These are phyloP conservation scores for Catagonus wagneri DNA, from an alignment of 2,113 vertebrate genomes.

Conservation along the genomic window DNA sequence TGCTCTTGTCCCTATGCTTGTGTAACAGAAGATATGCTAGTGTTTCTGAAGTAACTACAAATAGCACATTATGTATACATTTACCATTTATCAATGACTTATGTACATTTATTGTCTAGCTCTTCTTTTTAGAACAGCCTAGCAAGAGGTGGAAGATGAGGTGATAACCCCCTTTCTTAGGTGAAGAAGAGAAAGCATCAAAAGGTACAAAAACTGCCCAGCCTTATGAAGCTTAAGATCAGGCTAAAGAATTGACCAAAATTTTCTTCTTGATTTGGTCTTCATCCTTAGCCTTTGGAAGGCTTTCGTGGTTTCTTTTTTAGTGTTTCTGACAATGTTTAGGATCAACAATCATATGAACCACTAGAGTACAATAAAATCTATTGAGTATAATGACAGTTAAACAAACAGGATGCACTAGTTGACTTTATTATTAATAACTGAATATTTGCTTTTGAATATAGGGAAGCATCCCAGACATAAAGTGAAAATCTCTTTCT, in stretches of 20 bases:
- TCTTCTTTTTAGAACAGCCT: neutral
- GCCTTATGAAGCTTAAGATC: neutral
- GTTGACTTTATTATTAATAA: neutral
- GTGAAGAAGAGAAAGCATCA: neutral
- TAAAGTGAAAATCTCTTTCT: neutral
- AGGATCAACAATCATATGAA: neutral
- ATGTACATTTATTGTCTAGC: neutral
- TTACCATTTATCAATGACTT: neutral
- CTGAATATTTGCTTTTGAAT: conserved; percentile 12
- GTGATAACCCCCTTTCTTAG: neutral
- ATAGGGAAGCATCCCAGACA: neutral
- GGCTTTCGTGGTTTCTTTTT: neutral
- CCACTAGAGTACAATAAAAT: neutral
- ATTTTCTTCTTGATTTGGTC: neutral
- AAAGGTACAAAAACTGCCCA: neutral
- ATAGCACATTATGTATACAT: neutral
- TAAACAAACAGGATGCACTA: neutral
- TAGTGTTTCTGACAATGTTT: neutral
- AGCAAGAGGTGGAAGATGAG: neutral
- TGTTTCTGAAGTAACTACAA: neutral
- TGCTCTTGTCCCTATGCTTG: neutral
- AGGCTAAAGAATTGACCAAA: neutral
- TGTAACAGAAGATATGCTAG: neutral
- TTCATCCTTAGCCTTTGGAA: neutral
- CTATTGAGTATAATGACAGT: neutral